Base-by-base conservation (phyloP, 2,113 vertebrate species). In the Puntigrus tetrazona region DNA sequence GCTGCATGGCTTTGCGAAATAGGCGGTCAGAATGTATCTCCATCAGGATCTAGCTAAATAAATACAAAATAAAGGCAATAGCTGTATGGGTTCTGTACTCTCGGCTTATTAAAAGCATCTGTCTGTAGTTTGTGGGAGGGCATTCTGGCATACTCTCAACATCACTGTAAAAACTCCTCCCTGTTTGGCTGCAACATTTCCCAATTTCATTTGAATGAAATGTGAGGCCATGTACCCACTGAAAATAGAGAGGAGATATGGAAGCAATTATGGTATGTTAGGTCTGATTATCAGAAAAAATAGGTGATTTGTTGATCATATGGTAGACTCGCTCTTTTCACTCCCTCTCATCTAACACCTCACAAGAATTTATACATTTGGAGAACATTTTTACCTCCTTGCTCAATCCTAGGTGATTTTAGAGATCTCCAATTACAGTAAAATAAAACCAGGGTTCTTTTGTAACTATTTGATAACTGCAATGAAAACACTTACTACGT, bases 81-180 rank as follows among this genome's bases (percentile, higher is more conserved):
- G 76, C 61, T 78, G 74, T 78, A 81, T 87, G 74, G 88, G 63
- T 31, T 43, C 69, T 72, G 84, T 81, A 78, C 67, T 59, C 31
- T 78, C 10, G 75, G 7, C 67, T 88, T 88, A 91, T 89, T 91
- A 74, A 72, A 91, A 91, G 86, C 88, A 90, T 88, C 85, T 91
- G 88, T 88, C 75, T 50, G 75, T 87, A 84, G 73, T 85, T 89
- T 84, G 82, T 80, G 77, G 85, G 80, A 86, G 85, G 85, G 86
- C 81, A 76, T 84, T 72, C 81, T 88, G 79, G 86, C 88, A 83
- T 61, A 47, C 29, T 84, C 67, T 86, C 85, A 47, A 78, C 76
- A 80, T 73, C 57, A 52, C 83, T 86, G 86, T 89, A 78, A 78
- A 89, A 86, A 52, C 84, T 82, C 72, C 72, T 82, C 65, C 69